phyloP scores from a whole-genome alignment of 2,113 vertebrate species.

The Prochilodus magdalenae region DNA sequence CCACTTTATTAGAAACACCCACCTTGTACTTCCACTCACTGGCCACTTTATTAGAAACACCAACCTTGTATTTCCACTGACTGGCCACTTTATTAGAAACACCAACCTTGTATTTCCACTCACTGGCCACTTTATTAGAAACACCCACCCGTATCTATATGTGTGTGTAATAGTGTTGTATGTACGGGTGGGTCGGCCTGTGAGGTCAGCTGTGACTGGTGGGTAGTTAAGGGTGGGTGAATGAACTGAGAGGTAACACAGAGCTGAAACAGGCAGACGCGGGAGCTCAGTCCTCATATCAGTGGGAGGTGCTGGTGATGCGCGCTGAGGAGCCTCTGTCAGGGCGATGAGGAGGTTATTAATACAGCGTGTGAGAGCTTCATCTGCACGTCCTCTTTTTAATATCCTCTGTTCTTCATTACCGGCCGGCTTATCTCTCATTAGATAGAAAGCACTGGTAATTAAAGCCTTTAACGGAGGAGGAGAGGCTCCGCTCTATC shows the following conservation, averaged over 20 bases:
- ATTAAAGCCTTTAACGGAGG: slow-evolving; percentile 73
- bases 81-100: too few species aligned
- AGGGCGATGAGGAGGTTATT: background rate
- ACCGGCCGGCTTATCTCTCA: slow-evolving; percentile 40
- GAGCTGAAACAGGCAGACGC: too few species aligned
- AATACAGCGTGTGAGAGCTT: slow-evolving; percentile 1
- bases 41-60: too few species aligned
- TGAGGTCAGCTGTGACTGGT: too few species aligned
- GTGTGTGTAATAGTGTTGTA: too few species aligned
- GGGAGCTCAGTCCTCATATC: background rate
- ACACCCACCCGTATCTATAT: background rate
- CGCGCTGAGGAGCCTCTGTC: background rate
- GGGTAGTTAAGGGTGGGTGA: too few species aligned
- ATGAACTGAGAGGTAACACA: background rate
- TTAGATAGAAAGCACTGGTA: slow-evolving; percentile 64
- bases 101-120: too few species aligned
- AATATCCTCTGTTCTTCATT: slow-evolving; percentile 48
- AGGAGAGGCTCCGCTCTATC: slow-evolving; percentile 21
- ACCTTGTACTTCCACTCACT: too few species aligned
- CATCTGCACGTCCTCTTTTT: slow-evolving; percentile 14
- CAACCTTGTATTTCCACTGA: too few species aligned
- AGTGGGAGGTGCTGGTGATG: background rate
- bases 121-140: background rate
- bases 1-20: too few species aligned
- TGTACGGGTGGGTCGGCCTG: too few species aligned